Conservation (phyloP, 2,797 vertebrate species). For the Tragopan temminckii region DNA sequence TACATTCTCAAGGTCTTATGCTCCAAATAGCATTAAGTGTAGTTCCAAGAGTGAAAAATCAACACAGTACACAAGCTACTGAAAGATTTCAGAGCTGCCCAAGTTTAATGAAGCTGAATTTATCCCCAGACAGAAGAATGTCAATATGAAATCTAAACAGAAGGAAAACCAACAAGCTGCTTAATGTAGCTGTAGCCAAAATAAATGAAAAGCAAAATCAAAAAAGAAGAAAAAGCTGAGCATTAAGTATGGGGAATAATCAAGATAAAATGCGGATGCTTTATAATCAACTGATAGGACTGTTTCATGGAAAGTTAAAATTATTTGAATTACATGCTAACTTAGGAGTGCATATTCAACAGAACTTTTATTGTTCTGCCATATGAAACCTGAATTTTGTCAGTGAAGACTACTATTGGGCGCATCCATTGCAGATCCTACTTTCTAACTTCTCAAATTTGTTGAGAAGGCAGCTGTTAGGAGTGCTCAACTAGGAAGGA, state of each 20-base stretch:
- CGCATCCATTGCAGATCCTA: background rate
- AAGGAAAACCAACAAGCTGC: conserved; percentile 32
- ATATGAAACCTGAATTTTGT: background rate
- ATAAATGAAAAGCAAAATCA: conserved; percentile 20
- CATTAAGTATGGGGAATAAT: background rate
- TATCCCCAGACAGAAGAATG: conserved; percentile 47
- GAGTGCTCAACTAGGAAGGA: background rate
- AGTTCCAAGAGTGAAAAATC: conserved; percentile 63
- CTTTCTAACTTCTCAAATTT: background rate
- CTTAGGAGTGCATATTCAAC: background rate
- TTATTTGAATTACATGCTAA: background rate
- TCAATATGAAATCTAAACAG: conserved; percentile 52
- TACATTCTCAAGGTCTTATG: conserved; percentile 50
- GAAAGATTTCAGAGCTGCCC: conserved; percentile 33
- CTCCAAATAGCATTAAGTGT: conserved; percentile 63
- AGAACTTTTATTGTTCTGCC: background rate
- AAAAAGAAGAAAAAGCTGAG: background rate
- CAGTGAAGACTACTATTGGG: background rate
- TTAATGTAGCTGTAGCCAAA: conserved; percentile 27
- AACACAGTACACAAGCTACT: conserved; percentile 15
- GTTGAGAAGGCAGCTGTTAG: background rate
- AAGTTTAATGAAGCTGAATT: conserved; percentile 52
- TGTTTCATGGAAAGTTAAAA: background rate
- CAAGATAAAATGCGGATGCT: background rate
- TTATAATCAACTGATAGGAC: background rate